Evolutionary conservation across 2,797 vertebrate species (phyloP).

Genomic region (Glyptemys insculpta): DNA sequence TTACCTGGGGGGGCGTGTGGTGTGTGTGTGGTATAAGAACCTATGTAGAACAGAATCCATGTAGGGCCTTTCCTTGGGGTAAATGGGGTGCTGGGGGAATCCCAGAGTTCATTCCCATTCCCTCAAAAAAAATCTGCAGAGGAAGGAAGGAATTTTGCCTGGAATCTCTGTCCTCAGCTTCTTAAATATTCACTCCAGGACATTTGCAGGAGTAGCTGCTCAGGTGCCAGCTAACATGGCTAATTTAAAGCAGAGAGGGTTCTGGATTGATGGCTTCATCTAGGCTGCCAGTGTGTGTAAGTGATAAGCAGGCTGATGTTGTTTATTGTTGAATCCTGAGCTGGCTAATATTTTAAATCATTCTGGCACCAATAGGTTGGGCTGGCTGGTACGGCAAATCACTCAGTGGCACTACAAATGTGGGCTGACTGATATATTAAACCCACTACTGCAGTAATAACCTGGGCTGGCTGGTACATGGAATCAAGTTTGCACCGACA

Average conservation of each 20-base stretch:
- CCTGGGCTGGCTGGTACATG: slow-evolving; percentile 37
- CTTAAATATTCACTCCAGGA: neutral
- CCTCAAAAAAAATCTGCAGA: slow-evolving; percentile 8
- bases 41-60: neutral
- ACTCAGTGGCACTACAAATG: slow-evolving; percentile 50
- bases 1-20: fast-evolving
- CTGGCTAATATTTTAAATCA: slow-evolving; percentile 61
- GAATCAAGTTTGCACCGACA: neutral
- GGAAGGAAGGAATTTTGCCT: neutral
- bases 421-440: neutral
- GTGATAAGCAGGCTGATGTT: slow-evolving; percentile 22
- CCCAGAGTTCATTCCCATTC: neutral
- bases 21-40: fast-evolving
- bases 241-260: slow-evolving; percentile 6
- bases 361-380: slow-evolving; percentile 18
- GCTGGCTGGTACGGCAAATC: slow-evolving; percentile 60
- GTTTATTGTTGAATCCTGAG: slow-evolving; percentile 55
- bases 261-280: slow-evolving; percentile 50
- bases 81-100: neutral
- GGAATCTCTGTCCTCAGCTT: neutral
- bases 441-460: slow-evolving; percentile 28
- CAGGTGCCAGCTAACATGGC: neutral
- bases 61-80: neutral
- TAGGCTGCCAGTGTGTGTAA: slow-evolving; percentile 46
- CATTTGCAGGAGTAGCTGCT: slow-evolving; percentile 40